These are phyloP conservation scores for Sycophila texana DNA, from an alignment of 2,888 invertebrate species.

Conservation along the genomic window DNA sequence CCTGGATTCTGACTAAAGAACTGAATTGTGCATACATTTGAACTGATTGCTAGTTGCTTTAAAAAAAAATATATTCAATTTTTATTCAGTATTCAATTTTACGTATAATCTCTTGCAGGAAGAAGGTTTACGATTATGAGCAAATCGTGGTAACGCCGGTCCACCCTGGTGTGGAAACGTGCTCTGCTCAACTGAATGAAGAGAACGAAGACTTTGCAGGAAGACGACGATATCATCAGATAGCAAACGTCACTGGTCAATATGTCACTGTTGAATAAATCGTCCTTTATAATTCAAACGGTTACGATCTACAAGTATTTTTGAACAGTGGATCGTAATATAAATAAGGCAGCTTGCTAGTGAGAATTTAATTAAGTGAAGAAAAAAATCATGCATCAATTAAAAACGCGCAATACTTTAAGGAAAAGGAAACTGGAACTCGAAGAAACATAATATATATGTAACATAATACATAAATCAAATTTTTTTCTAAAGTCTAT, in stretches of 20 bases:
- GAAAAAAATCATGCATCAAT: slow-evolving; percentile 30
- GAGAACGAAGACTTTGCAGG: slow-evolving; percentile 97
- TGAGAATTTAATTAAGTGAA: slow-evolving; percentile 26
- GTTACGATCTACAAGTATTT: slow-evolving; percentile 46
- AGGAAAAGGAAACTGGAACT: slow-evolving; percentile 7
- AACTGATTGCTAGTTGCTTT: slow-evolving; percentile 23
- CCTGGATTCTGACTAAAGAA: too few relatives aligned
- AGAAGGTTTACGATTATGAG: slow-evolving; percentile 88
- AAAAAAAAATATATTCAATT: slow-evolving; percentile 10
- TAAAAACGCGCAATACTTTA: slow-evolving; percentile 26
- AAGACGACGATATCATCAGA: slow-evolving; percentile 94
- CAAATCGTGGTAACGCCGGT: slow-evolving; percentile 91
- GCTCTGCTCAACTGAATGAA: slow-evolving; percentile 92
- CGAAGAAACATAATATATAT: neutral
- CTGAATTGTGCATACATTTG: too few relatives aligned
- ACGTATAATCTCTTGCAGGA: slow-evolving; percentile 76
- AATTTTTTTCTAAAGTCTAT: slow-evolving; percentile 10
- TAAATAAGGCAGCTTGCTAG: slow-evolving; percentile 44
- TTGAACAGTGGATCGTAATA: slow-evolving; percentile 31
- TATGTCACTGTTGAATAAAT: slow-evolving; percentile 76
- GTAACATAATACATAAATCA: too few relatives aligned
- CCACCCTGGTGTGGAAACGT: slow-evolving; percentile 86
- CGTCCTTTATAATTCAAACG: slow-evolving; percentile 11
- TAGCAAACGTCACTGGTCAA: slow-evolving; percentile 86
- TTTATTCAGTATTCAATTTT: too few relatives aligned